Conservation (phyloP, 2,113 vertebrate genomes). For the Pao palembangensis region DNA sequence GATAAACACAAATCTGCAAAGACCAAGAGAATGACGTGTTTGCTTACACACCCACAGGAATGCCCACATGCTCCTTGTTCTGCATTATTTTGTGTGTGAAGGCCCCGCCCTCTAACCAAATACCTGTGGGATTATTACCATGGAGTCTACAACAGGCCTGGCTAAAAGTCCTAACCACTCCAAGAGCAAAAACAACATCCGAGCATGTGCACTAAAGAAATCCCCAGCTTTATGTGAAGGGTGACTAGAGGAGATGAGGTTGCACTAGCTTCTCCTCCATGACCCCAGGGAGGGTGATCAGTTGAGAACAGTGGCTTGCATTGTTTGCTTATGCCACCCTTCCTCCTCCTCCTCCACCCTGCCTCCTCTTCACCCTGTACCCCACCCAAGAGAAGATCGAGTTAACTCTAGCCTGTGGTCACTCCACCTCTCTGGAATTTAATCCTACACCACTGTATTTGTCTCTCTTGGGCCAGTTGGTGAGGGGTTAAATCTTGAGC, state of each 20-base stretch:
- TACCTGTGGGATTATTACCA: conserved; percentile 69
- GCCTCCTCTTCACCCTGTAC: conserved; percentile 56
- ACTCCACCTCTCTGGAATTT: conserved; percentile 65
- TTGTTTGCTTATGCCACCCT: conserved; percentile 57
- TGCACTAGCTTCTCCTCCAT: conserved; percentile 69
- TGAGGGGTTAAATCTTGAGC: conserved; percentile 49
- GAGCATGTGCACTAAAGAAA: conserved; percentile 59
- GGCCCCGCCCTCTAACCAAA: conserved; percentile 64
- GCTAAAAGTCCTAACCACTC: conserved; percentile 51
- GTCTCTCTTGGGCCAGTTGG: conserved; percentile 38
- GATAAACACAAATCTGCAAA: conserved; percentile 17
- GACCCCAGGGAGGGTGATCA: conserved; percentile 67
- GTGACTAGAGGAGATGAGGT: conserved; percentile 70
- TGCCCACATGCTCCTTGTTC: conserved; percentile 18
- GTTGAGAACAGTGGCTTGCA: conserved; percentile 69
- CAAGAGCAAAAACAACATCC: conserved; percentile 66
- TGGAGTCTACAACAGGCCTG: conserved; percentile 51
- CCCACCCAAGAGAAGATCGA: conserved; percentile 68
- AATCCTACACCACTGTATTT: conserved; percentile 44
- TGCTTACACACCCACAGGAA: conserved; percentile 21
- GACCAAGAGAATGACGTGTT: conserved; percentile 25
- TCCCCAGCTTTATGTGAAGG: conserved; percentile 71
- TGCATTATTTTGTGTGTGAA: conserved; percentile 48
- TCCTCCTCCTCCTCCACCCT: conserved; percentile 30
- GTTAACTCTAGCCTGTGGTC: conserved; percentile 75